Evolutionary conservation across 2,888 invertebrate genomes (phyloP).

Genomic region (Acronicta alni): DNA sequence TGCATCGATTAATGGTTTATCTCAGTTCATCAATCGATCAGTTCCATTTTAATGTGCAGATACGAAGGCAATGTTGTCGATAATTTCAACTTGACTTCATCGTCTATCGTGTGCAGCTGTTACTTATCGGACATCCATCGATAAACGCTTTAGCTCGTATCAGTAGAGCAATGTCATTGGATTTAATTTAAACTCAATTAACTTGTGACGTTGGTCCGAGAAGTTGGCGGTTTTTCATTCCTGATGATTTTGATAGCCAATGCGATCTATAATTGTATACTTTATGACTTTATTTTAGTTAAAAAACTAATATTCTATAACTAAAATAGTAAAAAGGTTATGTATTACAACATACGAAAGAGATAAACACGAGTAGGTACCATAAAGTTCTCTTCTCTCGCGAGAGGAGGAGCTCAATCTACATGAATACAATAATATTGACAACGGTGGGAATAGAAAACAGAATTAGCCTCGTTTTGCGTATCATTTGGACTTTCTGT

Average conservation of each 20-base stretch:
- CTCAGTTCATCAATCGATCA: slow-evolving; percentile 55
- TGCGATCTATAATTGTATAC: not conserved
- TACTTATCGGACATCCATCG: slow-evolving; percentile 53
- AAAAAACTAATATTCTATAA: no score
- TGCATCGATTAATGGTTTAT: slow-evolving; percentile 52
- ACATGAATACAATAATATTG: slow-evolving; percentile 45
- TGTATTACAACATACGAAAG: not conserved
- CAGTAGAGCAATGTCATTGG: slow-evolving; percentile 46
- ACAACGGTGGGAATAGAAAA: slow-evolving; percentile 54
- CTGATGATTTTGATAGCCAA: not conserved
- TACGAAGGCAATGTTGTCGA: slow-evolving; percentile 47
- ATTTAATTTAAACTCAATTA: slow-evolving; percentile 48
- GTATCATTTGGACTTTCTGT: slow-evolving; percentile 55
- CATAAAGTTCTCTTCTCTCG: slow-evolving; percentile 8
- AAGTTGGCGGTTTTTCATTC: slow-evolving; percentile 12
- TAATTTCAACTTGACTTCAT: slow-evolving; percentile 52
- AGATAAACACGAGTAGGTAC: slow-evolving; percentile 7
- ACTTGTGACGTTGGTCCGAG: slow-evolving; percentile 33
- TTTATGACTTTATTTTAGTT: no score
- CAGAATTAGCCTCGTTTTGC: slow-evolving; percentile 54
- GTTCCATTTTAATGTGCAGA: slow-evolving; percentile 52
- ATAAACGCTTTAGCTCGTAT: slow-evolving; percentile 49
- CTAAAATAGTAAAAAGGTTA: no score
- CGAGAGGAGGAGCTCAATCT: slow-evolving; percentile 11
- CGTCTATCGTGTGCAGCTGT: slow-evolving; percentile 47